Conservation (phyloP, 37 sponge, comb jelly and placozoan species). For the Hormiphora californensis region DNA sequence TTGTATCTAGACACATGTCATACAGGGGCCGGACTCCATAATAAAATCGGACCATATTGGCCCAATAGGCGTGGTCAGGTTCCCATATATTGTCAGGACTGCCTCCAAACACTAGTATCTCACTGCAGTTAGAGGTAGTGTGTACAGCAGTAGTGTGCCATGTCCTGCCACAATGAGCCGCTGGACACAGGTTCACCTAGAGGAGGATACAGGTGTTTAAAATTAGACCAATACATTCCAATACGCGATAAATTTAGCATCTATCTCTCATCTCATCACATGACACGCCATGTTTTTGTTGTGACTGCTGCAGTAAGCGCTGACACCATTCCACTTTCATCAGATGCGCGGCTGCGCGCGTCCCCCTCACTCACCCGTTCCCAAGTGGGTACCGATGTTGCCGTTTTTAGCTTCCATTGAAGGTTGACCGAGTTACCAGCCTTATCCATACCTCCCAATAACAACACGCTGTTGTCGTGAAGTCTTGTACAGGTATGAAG, state of each 20-base stretch:
- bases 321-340: neutral
- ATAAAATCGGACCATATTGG: conserved; percentile 34
- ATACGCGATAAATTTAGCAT: no score
- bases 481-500: conserved; percentile 29
- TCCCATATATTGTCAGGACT: conserved; percentile 45
- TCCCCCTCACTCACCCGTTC: neutral
- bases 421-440: neutral
- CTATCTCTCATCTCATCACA: no score
- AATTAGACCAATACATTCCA: no score
- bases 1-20: conserved; percentile 34
- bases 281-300: no score
- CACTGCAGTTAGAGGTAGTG: neutral
- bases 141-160: conserved; percentile 19
- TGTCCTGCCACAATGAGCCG: neutral
- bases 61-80: conserved; percentile 44
- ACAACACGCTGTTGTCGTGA: conserved; percentile 24
- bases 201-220: no score
- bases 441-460: conserved; percentile 13
- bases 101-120: conserved; percentile 34
- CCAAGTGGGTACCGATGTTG: neutral
- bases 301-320: neutral
- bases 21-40: conserved; percentile 39
- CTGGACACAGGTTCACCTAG: conserved; percentile 4
- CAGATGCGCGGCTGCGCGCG: neutral
- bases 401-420: conserved; percentile 8